phyloP scores from a whole-genome alignment of 2,797 vertebrate species.

The Buphagus erythrorhynchus region DNA sequence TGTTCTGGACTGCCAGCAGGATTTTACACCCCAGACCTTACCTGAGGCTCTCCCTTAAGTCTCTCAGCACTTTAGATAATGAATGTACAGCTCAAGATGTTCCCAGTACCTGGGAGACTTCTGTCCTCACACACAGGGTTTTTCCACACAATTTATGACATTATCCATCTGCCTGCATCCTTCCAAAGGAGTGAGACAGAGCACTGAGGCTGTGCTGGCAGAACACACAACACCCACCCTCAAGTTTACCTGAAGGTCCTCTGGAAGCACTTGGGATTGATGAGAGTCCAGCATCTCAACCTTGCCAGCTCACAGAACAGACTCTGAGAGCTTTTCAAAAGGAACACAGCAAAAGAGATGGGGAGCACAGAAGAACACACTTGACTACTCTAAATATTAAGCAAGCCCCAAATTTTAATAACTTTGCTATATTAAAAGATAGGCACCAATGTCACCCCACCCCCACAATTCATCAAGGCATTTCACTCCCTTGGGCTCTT shows the following conservation, averaged over 20 bases:
- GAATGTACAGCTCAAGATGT: neutral
- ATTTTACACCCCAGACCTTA: neutral
- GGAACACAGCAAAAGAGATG: neutral
- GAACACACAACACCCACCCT: neutral
- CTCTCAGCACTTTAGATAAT: neutral
- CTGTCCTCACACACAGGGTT: neutral
- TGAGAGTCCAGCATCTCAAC: neutral
- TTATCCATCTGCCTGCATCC: neutral
- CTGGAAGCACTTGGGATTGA: neutral
- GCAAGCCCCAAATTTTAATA: constrained; percentile 14
- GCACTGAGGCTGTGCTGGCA: neutral
- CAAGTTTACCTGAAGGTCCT: neutral
- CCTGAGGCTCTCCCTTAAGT: neutral
- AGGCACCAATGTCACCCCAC: constrained; percentile 40
- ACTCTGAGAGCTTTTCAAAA: neutral
- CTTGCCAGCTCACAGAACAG: neutral
- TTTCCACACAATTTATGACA: neutral
- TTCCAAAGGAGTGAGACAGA: accelerated
- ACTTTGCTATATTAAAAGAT: neutral
- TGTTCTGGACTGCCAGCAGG: neutral
- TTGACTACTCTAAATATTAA: neutral
- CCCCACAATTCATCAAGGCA: constrained; percentile 60
- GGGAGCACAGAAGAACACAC: neutral
- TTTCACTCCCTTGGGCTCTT: constrained; percentile 67
- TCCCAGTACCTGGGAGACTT: neutral